These are phyloP conservation scores for Ctenosaura bakeri DNA, from an alignment of 2,797 vertebrate genomes.

Conservation along the genomic window DNA sequence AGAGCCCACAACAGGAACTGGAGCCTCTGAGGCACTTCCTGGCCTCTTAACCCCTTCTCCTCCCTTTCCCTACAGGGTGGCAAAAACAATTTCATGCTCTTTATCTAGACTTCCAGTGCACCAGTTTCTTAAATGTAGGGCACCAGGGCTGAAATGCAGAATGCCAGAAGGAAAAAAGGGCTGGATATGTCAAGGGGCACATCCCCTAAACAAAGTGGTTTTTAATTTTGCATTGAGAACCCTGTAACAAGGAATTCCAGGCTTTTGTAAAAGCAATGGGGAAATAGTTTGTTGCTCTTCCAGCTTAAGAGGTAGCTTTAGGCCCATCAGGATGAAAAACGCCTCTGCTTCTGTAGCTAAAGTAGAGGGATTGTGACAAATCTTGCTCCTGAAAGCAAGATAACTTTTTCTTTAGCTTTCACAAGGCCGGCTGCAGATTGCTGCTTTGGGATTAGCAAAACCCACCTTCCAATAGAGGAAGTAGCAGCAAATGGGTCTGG, in stretches of 20 bases:
- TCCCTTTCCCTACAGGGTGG: neutral
- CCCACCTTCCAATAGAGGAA: conserved; percentile 25
- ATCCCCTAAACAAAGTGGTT: neutral
- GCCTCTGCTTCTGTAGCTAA: neutral
- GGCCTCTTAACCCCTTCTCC: conserved; percentile 36
- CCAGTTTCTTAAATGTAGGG: neutral
- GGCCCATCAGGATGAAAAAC: neutral
- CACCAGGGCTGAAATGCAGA: neutral
- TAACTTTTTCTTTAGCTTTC: neutral
- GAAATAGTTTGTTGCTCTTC: no score
- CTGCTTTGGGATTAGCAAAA: conserved; percentile 15
- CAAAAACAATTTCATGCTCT: conserved; percentile 4
- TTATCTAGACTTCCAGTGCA: no score
- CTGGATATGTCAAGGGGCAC: neutral
- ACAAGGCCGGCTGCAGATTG: neutral
- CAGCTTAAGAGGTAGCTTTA: neutral
- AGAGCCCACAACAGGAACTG: conserved; percentile 27
- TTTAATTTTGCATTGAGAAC: neutral
- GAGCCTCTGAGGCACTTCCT: conserved; percentile 41
- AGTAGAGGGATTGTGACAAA: neutral
- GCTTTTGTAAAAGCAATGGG: neutral
- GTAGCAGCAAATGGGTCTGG: conserved; percentile 5
- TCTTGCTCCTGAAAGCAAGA: neutral
- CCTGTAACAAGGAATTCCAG: neutral
- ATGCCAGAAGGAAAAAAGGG: neutral